Evolutionary conservation across 1,140 invertebrate species (phyloP).

Genomic region (Drosophila arizonae): DNA sequence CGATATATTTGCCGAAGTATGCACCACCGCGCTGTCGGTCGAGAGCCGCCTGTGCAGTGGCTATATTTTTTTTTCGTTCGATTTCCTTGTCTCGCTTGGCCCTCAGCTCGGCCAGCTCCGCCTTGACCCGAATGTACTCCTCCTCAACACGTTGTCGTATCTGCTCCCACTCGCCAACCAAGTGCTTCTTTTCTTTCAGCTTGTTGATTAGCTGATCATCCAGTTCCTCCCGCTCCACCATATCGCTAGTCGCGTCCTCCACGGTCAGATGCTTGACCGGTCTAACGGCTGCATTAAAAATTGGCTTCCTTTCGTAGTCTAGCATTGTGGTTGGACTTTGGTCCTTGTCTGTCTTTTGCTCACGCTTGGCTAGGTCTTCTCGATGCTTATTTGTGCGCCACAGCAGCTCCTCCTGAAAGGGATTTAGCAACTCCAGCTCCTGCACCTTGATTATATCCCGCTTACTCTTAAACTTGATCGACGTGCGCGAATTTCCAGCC

Average conservation of each 20-base stretch:
- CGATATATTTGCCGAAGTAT: background rate
- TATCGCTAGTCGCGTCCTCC: background rate
- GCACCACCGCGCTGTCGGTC: conserved; percentile 31
- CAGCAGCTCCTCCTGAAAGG: conserved; percentile 15
- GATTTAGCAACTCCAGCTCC: background rate
- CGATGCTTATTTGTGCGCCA: background rate
- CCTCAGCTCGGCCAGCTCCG: conserved; percentile 27
- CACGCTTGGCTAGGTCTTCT: background rate
- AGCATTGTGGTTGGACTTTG: no score
- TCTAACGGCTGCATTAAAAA: background rate
- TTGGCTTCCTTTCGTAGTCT: background rate
- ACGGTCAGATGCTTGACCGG: background rate
- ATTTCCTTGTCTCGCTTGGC: background rate
- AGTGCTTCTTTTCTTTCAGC: background rate
- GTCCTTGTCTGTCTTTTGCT: background rate
- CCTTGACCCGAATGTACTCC: conserved; percentile 9
- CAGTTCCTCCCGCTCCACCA: conserved; percentile 2
- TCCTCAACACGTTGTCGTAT: conserved; percentile 21
- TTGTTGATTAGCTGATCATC: conserved; percentile 11
- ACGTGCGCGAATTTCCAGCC: background rate
- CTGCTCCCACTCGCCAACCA: conserved; percentile 20
- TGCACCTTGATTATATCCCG: background rate
- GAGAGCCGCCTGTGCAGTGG: no score
- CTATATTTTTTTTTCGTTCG: background rate
- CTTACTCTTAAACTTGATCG: background rate